Evolutionary conservation across 2,113 vertebrate genomes (phyloP).

Genomic region (Dipodomys spectabilis): DNA sequence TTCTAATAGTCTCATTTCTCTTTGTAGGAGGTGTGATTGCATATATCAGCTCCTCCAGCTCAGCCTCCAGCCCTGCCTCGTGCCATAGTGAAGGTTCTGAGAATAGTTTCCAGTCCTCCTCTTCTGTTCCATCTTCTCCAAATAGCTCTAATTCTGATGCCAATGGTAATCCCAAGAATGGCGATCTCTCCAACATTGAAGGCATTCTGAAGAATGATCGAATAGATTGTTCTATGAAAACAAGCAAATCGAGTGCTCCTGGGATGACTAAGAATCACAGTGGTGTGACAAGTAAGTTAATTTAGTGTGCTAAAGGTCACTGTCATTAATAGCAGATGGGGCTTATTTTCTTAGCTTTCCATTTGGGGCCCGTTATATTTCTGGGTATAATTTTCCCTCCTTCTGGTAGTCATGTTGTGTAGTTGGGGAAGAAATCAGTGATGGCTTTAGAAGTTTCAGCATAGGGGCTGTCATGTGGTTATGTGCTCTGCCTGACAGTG

Average conservation of each 20-base stretch:
- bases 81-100: conserved; percentile 94
- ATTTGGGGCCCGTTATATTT: neutral
- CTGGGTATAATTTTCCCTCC: conserved; percentile 25
- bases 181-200: conserved; percentile 79
- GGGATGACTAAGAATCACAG: conserved; percentile 89
- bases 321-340: neutral
- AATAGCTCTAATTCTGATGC: conserved; percentile 87
- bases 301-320: neutral
- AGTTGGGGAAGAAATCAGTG: neutral
- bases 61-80: conserved; percentile 93
- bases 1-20: conserved; percentile 22
- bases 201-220: conserved; percentile 84
- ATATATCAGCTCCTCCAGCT: conserved; percentile 96
- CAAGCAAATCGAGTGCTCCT: conserved; percentile 85
- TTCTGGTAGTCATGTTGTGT: neutral
- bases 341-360: neutral
- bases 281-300: conserved; percentile 93
- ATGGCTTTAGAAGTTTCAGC: neutral
- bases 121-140: conserved; percentile 90
- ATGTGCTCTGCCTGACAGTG: neutral
- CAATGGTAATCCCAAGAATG: conserved; percentile 79
- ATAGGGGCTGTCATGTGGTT: neutral
- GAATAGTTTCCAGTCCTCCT: conserved; percentile 90
- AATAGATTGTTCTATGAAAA: conserved; percentile 87
- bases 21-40: conserved; percentile 93